Evolutionary conservation across 35 echinoderm and acorn worm genomes (phyloP).

Genomic region (Heliocidaris erythrogramma): DNA sequence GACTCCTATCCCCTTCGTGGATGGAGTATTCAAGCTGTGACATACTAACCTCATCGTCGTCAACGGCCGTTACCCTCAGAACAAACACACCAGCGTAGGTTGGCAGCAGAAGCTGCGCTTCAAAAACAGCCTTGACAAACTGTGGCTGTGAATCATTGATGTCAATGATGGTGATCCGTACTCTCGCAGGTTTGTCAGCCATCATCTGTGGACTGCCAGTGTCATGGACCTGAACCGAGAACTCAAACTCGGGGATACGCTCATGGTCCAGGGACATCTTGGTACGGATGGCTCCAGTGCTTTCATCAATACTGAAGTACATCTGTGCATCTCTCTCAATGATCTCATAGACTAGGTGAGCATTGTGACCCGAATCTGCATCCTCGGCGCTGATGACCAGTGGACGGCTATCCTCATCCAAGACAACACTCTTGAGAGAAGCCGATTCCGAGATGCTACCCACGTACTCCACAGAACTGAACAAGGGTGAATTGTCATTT

Average conservation of each 20-base stretch:
- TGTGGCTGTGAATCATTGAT: slow-evolving; percentile 96
- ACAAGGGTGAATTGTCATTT: slow-evolving; percentile 86
- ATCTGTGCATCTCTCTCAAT: slow-evolving; percentile 79
- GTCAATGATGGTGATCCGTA: slow-evolving; percentile 80
- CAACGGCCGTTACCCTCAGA: slow-evolving; percentile 61
- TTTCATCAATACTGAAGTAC: slow-evolving; percentile 91
- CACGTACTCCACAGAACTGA: slow-evolving; percentile 63
- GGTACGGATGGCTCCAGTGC: slow-evolving; percentile 94
- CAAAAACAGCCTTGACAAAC: slow-evolving; percentile 66
- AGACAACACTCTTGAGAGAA: slow-evolving; percentile 76
- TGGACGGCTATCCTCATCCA: slow-evolving; percentile 73
- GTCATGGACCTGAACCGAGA: slow-evolving; percentile 80
- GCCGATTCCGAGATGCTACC: slow-evolving; percentile 95
- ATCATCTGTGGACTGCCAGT: slow-evolving; percentile 70
- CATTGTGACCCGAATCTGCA: slow-evolving; percentile 87
- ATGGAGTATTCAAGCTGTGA: slow-evolving; percentile 91
- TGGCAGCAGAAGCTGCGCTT: slow-evolving; percentile 73
- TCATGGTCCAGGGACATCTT: slow-evolving; percentile 85
- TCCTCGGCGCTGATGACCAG: slow-evolving; percentile 89
- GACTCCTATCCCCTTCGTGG: slow-evolving; percentile 66
- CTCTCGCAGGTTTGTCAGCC: slow-evolving; percentile 74
- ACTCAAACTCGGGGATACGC: slow-evolving; percentile 74
- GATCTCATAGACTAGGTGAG: slow-evolving; percentile 86
- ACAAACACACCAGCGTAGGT: slow-evolving; percentile 84
- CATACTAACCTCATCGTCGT: slow-evolving; percentile 88